Conservation (phyloP, 2,113 vertebrate genomes). For the Turdus rufiventris region DNA sequence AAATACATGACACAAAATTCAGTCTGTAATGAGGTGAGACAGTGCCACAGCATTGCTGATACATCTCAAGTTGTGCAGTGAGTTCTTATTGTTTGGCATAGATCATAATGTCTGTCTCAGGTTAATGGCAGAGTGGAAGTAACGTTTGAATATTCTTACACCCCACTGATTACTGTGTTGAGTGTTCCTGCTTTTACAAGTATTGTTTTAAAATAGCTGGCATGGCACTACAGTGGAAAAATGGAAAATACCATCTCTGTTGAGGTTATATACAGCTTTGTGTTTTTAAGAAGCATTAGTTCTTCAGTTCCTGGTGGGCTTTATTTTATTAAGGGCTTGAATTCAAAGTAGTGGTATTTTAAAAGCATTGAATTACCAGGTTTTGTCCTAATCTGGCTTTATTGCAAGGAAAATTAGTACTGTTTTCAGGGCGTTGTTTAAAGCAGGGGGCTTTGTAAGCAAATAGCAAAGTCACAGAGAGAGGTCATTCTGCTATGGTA, state of each 20-base stretch:
- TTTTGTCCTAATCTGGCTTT: background rate
- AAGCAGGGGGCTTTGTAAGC: background rate
- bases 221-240: background rate
- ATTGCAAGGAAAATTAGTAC: background rate
- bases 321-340: background rate
- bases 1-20: background rate
- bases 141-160: background rate
- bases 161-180: background rate
- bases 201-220: background rate
- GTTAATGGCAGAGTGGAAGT: background rate
- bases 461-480: background rate
- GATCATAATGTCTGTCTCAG: background rate
- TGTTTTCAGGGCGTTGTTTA: background rate
- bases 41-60: background rate
- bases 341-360: background rate
- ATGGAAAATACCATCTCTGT: background rate
- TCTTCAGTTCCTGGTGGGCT: background rate
- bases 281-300: background rate
- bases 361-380: background rate
- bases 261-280: background rate
- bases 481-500: background rate
- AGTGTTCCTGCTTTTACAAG: background rate
- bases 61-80: background rate
- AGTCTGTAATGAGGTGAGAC: background rate
- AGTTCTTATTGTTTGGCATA: background rate